Percentiles rank a stretch among this genome's conserved stretches.
phyloP scores from a whole-genome alignment of 2,888 invertebrate species.

The Drosophila paracracens region DNA sequence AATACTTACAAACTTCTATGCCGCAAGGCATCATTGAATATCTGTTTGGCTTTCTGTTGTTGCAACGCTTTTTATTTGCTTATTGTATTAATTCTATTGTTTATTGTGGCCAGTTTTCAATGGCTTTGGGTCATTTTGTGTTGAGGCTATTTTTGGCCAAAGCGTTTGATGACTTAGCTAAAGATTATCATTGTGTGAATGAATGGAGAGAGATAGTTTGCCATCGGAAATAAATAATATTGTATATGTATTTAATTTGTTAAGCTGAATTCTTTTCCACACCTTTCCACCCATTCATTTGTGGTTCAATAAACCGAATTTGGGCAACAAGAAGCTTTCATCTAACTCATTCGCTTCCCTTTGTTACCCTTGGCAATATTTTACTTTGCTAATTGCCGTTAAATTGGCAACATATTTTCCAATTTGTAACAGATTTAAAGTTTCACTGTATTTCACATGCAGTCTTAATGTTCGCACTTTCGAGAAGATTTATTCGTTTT shows the following conservation, averaged over 20 bases:
- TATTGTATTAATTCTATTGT: conserved; percentile 54
- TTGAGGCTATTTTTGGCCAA: conserved; percentile 34
- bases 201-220: background rate
- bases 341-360: conserved; percentile 45
- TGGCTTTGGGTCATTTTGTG: conserved; percentile 27
- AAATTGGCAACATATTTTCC: conserved; percentile 54
- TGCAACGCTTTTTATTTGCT: conserved; percentile 41
- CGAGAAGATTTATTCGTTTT: conserved; percentile 1
- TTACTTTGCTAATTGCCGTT: conserved; percentile 65
- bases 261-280: conserved; percentile 16
- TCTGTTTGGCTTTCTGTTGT: conserved; percentile 36
- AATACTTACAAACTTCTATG: conserved; percentile 7
- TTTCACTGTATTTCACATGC: background rate
- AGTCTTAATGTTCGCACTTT: background rate
- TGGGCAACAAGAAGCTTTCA: conserved; percentile 22
- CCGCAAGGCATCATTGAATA: conserved; percentile 50
- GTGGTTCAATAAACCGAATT: conserved; percentile 23
- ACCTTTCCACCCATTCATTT: conserved; percentile 13
- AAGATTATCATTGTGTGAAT: conserved; percentile 19
- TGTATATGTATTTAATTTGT: conserved; percentile 18
- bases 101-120: conserved; percentile 27
- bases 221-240: conserved; percentile 10
- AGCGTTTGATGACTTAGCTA: conserved; percentile 23
- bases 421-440: conserved; percentile 52
- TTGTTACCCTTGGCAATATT: conserved; percentile 31